phyloP scores from a whole-genome alignment of 2,797 vertebrate genomes.

The Pachyuromys duprasi region DNA sequence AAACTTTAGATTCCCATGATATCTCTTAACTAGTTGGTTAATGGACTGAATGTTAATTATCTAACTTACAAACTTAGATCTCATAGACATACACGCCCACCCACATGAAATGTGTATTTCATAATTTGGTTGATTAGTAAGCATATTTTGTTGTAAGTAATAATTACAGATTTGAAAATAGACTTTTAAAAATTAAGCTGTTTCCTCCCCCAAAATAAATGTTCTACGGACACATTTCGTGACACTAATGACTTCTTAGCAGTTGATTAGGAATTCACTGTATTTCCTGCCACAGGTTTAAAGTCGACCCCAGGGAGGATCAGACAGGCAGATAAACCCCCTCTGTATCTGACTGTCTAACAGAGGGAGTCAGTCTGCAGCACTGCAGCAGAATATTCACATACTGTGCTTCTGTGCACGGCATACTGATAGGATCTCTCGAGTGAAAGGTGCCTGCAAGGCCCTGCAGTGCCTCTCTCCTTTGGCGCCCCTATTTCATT shows the following conservation, averaged over 20 bases:
- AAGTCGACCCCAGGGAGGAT: background rate
- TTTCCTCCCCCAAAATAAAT: slow-evolving; percentile 12
- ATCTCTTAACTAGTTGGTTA: background rate
- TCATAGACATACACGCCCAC: background rate
- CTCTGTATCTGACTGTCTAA: background rate
- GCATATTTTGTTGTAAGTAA: slow-evolving; percentile 45
- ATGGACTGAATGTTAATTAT: background rate
- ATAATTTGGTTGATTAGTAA: background rate
- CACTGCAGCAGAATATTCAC: slow-evolving; percentile 4
- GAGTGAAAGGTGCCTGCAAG: background rate
- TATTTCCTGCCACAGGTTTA: slow-evolving; percentile 32
- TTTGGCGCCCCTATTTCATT: background rate
- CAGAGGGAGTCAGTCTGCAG: background rate
- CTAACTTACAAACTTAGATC: background rate
- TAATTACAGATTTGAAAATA: slow-evolving; percentile 24
- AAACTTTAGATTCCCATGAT: slow-evolving; percentile 2
- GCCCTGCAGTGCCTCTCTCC: background rate
- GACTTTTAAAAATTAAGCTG: background rate
- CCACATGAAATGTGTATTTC: background rate
- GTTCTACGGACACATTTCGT: background rate
- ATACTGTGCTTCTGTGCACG: background rate
- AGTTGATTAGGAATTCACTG: slow-evolving; percentile 12
- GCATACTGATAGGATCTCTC: background rate
- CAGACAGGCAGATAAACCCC: background rate
- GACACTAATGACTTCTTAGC: slow-evolving; percentile 4